These are phyloP conservation scores for Setophaga coronata DNA, from an alignment of 2,113 vertebrate species.

Conservation along the genomic window DNA sequence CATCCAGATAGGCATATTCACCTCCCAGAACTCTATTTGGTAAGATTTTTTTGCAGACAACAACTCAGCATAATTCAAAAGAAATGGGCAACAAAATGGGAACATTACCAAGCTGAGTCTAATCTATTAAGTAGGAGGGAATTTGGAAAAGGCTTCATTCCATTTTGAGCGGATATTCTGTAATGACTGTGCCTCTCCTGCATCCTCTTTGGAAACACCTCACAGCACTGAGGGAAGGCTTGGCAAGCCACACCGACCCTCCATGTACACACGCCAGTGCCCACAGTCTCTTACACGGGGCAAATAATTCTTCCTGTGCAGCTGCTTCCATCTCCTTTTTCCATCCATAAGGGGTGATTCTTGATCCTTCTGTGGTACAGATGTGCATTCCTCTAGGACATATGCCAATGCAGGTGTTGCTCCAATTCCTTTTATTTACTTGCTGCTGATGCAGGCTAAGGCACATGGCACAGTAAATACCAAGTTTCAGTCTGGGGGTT, in stretches of 20 bases:
- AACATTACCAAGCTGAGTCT: neutral
- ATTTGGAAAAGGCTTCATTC: neutral
- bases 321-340: neutral
- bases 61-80: neutral
- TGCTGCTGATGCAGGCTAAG: neutral
- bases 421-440: neutral
- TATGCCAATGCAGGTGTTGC: neutral
- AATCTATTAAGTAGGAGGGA: neutral
- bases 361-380: neutral
- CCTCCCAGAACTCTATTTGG: neutral
- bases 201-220: neutral
- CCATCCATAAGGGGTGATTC: neutral
- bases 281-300: fast-evolving
- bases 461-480: neutral
- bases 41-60: neutral
- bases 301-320: neutral
- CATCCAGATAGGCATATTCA: neutral
- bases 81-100: neutral
- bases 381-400: neutral
- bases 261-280: neutral
- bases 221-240: neutral
- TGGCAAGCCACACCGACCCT: neutral
- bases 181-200: neutral
- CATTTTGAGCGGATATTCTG: neutral
- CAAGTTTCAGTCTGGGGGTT: neutral